A percentile compares a stretch with the other conserved stretches of the same genome.
Evolutionary conservation across 35 echinoderm and acorn worm species (phyloP).

Genomic region (Apostichopus japonicus): DNA sequence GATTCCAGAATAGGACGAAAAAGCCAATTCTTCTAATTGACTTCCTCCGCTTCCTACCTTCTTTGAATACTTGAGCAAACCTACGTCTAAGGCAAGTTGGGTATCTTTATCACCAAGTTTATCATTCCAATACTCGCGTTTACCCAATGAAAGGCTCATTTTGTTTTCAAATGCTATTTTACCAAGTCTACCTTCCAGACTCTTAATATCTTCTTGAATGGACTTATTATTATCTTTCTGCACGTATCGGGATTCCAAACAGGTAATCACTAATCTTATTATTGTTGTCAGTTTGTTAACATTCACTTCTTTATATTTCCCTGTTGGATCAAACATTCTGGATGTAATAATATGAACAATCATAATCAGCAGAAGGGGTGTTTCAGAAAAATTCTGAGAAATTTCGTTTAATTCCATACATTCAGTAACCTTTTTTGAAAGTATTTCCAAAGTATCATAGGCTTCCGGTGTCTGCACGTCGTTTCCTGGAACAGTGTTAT

Average conservation of each 20-base stretch:
- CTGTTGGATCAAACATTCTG: background rate
- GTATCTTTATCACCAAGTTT: background rate
- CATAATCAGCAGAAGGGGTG: slow-evolving; percentile 31
- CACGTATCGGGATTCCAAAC: slow-evolving; percentile 38
- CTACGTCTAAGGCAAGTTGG: background rate
- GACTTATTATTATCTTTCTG: background rate
- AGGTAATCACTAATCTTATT: background rate
- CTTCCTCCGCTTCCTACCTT: background rate
- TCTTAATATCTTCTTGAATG: background rate
- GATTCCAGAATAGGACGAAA: slow-evolving; percentile 11
- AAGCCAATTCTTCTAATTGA: slow-evolving; percentile 1
- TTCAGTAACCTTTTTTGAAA: background rate
- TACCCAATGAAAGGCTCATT: background rate
- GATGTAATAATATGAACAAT: slow-evolving; percentile 23
- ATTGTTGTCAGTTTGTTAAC: slow-evolving; percentile 18
- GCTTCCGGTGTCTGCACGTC: no score
- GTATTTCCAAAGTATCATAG: background rate
- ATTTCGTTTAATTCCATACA: slow-evolving; percentile 7
- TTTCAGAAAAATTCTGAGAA: background rate
- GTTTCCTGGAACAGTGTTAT: background rate
- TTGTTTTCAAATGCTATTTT: slow-evolving; percentile 4
- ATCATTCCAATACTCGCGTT: background rate
- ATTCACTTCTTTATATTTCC: background rate
- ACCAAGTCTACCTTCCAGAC: background rate
- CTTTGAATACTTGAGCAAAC: background rate